A percentile compares a stretch with the other conserved stretches of the same genome.
Evolutionary conservation across 1,140 invertebrate species (phyloP).

Genomic region (Sitophilus oryzae): DNA sequence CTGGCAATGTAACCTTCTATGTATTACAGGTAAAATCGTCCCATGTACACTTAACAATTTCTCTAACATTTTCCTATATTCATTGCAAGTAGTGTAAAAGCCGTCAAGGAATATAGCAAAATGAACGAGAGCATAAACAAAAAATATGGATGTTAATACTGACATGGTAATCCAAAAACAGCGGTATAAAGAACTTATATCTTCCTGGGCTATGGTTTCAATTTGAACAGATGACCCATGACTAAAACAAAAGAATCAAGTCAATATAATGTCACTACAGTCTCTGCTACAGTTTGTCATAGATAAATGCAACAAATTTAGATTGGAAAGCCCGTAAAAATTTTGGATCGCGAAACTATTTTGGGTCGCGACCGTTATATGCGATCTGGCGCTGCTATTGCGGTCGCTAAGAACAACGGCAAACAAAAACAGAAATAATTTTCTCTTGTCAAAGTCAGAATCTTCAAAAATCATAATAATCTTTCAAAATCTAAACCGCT

Average conservation of each 20-base stretch:
- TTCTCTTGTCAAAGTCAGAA: too few relatives aligned
- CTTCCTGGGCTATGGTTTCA: conserved; percentile 41
- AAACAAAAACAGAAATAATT: too few relatives aligned
- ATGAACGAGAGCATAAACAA: conserved; percentile 46
- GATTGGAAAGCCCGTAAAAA: too few relatives aligned
- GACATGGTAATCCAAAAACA: conserved; percentile 47
- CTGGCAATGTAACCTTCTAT: conserved; percentile 49
- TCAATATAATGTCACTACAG: too few relatives aligned
- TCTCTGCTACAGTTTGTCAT: too few relatives aligned
- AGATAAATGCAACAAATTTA: too few relatives aligned
- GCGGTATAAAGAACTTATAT: conserved; percentile 41
- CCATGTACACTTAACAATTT: conserved; percentile 43
- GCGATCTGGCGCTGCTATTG: too few relatives aligned
- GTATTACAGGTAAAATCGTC: conserved; percentile 46
- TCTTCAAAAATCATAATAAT: too few relatives aligned
- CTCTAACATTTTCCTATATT: conserved; percentile 48
- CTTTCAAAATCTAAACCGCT: too few relatives aligned
- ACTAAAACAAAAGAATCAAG: conserved; percentile 36
- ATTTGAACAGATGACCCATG: conserved; percentile 42
- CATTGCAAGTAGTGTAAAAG: conserved; percentile 50
- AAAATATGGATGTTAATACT: conserved; percentile 44
- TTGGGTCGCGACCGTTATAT: too few relatives aligned
- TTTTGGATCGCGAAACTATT: too few relatives aligned
- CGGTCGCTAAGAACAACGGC: too few relatives aligned
- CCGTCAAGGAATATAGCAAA: conserved; percentile 49